phyloP scores from a whole-genome alignment of 2,888 invertebrate genomes.

The Smittia aterrima region DNA sequence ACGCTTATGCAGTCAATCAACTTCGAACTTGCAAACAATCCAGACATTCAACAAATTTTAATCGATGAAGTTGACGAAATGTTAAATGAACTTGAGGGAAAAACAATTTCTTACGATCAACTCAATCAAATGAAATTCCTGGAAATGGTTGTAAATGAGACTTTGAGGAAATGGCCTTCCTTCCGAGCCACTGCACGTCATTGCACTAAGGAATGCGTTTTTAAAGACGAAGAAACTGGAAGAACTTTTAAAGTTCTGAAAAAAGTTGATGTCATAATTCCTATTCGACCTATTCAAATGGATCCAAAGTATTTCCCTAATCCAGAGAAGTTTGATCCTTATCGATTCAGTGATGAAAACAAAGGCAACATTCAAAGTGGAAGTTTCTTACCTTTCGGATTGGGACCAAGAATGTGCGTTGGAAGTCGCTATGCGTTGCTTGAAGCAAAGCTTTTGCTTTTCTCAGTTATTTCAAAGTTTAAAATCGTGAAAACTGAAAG shows the following conservation, averaged over 20 bases:
- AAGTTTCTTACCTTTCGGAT: slow-evolving; percentile 59
- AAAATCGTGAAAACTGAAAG: background rate
- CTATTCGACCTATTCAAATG: slow-evolving; percentile 45
- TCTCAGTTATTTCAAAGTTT: background rate
- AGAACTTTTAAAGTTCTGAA: background rate
- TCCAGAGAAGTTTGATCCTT: slow-evolving; percentile 60
- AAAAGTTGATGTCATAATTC: slow-evolving; percentile 49
- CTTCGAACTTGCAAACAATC: slow-evolving; percentile 60
- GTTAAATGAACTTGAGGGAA: slow-evolving; percentile 51
- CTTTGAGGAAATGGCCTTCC: slow-evolving; percentile 56
- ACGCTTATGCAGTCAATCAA: slow-evolving; percentile 56
- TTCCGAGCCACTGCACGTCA: slow-evolving; percentile 53
- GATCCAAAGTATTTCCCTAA: slow-evolving; percentile 48
- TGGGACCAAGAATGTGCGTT: slow-evolving; percentile 63
- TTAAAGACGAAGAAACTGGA: slow-evolving; percentile 45
- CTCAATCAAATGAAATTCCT: slow-evolving; percentile 60
- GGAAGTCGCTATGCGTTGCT: slow-evolving; percentile 48
- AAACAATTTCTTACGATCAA: slow-evolving; percentile 56
- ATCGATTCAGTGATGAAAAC: slow-evolving; percentile 61
- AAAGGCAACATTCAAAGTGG: slow-evolving; percentile 55
- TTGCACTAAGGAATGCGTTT: slow-evolving; percentile 57
- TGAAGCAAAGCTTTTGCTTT: slow-evolving; percentile 13
- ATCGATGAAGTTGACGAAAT: slow-evolving; percentile 58
- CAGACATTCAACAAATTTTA: slow-evolving; percentile 59
- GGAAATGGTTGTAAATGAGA: slow-evolving; percentile 62